Evolutionary conservation across 35 echinoderm and acorn worm genomes (phyloP).

Genomic region (Chiridota heheva): DNA sequence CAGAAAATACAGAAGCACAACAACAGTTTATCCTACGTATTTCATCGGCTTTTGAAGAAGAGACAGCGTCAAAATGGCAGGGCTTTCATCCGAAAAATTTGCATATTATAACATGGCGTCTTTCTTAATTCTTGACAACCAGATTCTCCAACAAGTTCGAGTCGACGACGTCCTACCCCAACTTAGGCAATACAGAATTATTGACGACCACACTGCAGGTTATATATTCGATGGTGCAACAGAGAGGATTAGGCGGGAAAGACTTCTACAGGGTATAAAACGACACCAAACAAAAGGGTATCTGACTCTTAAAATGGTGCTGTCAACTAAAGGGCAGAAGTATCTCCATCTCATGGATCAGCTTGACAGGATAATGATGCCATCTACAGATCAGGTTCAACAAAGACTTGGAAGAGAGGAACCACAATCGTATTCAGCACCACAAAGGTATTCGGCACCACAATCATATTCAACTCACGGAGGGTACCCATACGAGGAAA

Average conservation of each 20-base stretch:
- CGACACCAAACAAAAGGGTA: slow-evolving; percentile 27
- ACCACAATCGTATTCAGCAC: no score
- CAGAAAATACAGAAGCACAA: no score
- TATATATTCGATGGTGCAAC: slow-evolving; percentile 45
- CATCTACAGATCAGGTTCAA: no score
- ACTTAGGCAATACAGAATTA: slow-evolving; percentile 11
- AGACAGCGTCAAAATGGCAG: slow-evolving; percentile 35
- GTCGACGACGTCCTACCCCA: slow-evolving; percentile 22
- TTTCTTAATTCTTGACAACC: slow-evolving; percentile 51
- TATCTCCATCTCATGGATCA: slow-evolving; percentile 23
- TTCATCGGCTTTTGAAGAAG: no score
- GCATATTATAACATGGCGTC: slow-evolving; percentile 48
- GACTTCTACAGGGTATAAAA: slow-evolving; percentile 29
- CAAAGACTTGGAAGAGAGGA: no score
- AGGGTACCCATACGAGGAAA: no score
- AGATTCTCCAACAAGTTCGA: slow-evolving; percentile 37
- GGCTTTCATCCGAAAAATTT: neutral
- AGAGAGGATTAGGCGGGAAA: slow-evolving; percentile 39
- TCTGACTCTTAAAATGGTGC: slow-evolving; percentile 42
- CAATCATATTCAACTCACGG: no score
- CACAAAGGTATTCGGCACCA: no score
- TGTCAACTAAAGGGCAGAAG: slow-evolving; percentile 37
- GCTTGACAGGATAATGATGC: slow-evolving; percentile 34
- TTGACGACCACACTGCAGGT: neutral
- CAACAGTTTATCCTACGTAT: no score